Evolutionary conservation across 2,797 vertebrate species (phyloP), one percentile per base, ranked within the genome.

Genomic region (Melopsittacus undulatus): DNA sequence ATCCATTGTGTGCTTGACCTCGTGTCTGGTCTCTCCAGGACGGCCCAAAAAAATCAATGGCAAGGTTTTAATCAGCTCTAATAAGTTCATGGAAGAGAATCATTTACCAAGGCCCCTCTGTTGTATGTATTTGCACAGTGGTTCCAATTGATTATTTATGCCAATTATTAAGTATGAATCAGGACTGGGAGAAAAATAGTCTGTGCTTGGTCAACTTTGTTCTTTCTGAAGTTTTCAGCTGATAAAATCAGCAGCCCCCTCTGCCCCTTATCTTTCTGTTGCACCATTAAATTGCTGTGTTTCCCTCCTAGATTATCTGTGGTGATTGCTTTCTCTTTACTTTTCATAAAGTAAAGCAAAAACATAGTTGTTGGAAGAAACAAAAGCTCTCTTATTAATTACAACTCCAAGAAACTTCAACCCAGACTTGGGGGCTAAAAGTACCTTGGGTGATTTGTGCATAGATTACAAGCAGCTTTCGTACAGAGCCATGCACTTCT

Each of bases 141-240:
- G 36, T 73, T 78, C 89, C 62, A 66, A 90, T 45, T 64, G 80
- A 84, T 87, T 92, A 94, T 91, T 91, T 92, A 75, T 74, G 83
- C 66, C 90, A 96, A 94, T 94, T 94, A 87, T 89, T 92, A 93
- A 62, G 75, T 61, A 27, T 49, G 66, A 92, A 73, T 76, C 72
- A 51, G 18, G 69, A 63, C 48, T 76, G 70, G 42, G 72, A n/a
- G 24, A 26, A 86, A 79, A 92, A 95, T 91, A 80, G 86, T 96
- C 72, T 77, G 76, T 59, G 46, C 38, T 93, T 67, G 36, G 52
- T 94, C 87, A 90, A 36, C 23, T 67, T 82, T 30, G 10, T 48
- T 67, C 90, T 48, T 75, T 68, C 95, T 88, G 73, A 86, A 80
- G 83, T 93, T 90, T 96, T 94, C 67, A 90, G 94, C 87, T 63